Percentiles rank a stretch among this genome's conserved stretches.
Conservation (phyloP, 2,113 vertebrate genomes). For the Strix aluco region DNA sequence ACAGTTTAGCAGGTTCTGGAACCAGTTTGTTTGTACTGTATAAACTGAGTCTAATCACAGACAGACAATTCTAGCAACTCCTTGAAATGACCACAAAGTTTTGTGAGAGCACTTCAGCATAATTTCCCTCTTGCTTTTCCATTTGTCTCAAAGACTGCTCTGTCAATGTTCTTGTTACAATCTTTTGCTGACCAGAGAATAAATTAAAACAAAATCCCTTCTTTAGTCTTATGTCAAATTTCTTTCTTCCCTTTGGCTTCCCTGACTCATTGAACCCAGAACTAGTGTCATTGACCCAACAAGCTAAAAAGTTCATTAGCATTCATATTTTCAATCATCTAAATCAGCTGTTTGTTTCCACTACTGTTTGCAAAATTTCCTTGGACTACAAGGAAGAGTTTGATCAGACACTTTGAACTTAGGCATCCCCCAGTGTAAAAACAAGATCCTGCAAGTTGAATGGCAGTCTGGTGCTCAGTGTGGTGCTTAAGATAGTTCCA, state of each 20-base stretch:
- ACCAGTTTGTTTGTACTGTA: neutral
- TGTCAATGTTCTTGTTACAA: neutral
- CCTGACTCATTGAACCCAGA: neutral
- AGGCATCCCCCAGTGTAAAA: neutral
- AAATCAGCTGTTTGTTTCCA: constrained; percentile 25
- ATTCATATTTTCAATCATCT: neutral
- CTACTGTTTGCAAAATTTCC: constrained; percentile 5
- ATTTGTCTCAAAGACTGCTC: neutral
- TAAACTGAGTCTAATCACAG: neutral
- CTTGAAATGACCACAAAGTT: neutral
- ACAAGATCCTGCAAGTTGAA: neutral
- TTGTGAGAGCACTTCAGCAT: neutral
- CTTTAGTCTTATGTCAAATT: neutral
- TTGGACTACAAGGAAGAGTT: neutral
- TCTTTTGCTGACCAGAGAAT: constrained; percentile 1
- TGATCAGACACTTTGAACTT: neutral
- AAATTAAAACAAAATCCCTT: neutral
- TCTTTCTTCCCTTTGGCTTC: neutral
- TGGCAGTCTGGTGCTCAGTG: neutral
- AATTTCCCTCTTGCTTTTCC: neutral
- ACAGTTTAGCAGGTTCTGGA: neutral
- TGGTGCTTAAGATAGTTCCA: neutral
- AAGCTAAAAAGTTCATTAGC: neutral
- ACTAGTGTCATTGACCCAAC: neutral
- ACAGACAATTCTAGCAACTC: neutral